Conservation (phyloP, 2,888 invertebrate genomes). For the Hirudinaria manillensis region DNA sequence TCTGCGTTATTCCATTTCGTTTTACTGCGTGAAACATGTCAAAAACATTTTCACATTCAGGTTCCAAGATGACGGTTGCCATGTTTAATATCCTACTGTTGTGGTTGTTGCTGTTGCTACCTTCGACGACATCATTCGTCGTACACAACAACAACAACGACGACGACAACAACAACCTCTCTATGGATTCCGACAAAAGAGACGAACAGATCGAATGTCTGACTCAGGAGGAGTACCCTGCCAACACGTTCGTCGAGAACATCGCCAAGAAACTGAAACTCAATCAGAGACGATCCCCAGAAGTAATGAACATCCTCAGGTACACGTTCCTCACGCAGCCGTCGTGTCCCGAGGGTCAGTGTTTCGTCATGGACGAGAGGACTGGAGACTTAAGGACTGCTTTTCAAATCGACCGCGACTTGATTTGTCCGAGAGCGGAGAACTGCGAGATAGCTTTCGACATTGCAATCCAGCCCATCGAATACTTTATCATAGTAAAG, state of each 20-base stretch:
- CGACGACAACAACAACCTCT: background rate
- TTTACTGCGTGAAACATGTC: too few relatives aligned
- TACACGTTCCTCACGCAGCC: slow-evolving; percentile 38
- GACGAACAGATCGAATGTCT: background rate
- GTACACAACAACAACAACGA: slow-evolving; percentile 1
- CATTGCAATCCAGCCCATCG: slow-evolving; percentile 36
- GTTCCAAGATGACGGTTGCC: too few relatives aligned
- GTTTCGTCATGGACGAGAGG: slow-evolving; percentile 35
- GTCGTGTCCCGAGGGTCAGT: slow-evolving; percentile 28
- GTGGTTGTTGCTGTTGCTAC: background rate
- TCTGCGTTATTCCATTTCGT: too few relatives aligned
- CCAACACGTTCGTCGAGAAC: slow-evolving; percentile 14
- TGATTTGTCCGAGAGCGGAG: slow-evolving; percentile 36
- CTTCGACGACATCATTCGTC: background rate
- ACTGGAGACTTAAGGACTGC: slow-evolving; percentile 37
- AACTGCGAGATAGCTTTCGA: slow-evolving; percentile 36
- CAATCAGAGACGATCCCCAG: background rate
- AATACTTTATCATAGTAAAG: slow-evolving; percentile 37
- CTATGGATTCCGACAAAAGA: background rate
- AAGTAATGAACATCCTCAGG: slow-evolving; percentile 17
- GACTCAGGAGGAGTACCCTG: background rate
- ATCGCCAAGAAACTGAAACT: background rate
- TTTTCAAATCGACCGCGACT: slow-evolving; percentile 37
- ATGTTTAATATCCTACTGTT: too few relatives aligned
- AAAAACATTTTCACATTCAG: too few relatives aligned